Base-by-base conservation (phyloP, 2,113 vertebrate species). In the Trichomycterus rosablanca region DNA sequence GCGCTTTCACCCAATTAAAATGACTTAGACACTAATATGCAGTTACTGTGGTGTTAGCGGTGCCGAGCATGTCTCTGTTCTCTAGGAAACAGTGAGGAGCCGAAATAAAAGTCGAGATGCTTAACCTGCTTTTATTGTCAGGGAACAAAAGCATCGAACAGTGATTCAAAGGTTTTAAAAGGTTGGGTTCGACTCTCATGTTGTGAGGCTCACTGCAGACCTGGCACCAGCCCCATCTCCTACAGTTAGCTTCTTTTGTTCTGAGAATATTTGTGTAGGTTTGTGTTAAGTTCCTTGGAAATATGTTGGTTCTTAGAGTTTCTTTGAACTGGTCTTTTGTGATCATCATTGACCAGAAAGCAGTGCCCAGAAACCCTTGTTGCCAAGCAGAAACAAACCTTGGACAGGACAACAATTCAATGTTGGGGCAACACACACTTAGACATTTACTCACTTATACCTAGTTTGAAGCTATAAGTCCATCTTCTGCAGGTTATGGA, bases 1-100 rank as follows among this genome's bases (percentile, higher is more conserved):
- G 18, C 26, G 5, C 34, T 55, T 22, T 42, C 11, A 10, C 15
- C 42, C 45, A 54, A 43, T 65, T 67, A 63, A 69, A 73, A 67
- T 60, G 23, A 37, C 49, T 39, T 23, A 23, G 39, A 3, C 7
- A 8, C 42, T 58, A 59, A 52, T 63, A 14, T 55, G 58, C 60
- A 15, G 34, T 72, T 49, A 46, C 53, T 9, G 5, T 43, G 48
- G 51, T 26, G n/a, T 63, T 37, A 66, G 32, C 40, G n/a, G 26
- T 54, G 3, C 55, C 16, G 23, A 63, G 8, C 50, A 26, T 14
- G 32, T 67, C 40, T 14, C 1, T 9, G 32, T 46, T 59, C 8
- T 18, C 46, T 28, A 16, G 28, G 49, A 46, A 45, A 58, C 7
- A 0, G 1, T 11, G 52, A 52, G 23, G 59, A n/a, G 24, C n/a